Evolutionary conservation across 2,113 vertebrate genomes (phyloP).

Genomic region (Syrrhaptes paradoxus): DNA sequence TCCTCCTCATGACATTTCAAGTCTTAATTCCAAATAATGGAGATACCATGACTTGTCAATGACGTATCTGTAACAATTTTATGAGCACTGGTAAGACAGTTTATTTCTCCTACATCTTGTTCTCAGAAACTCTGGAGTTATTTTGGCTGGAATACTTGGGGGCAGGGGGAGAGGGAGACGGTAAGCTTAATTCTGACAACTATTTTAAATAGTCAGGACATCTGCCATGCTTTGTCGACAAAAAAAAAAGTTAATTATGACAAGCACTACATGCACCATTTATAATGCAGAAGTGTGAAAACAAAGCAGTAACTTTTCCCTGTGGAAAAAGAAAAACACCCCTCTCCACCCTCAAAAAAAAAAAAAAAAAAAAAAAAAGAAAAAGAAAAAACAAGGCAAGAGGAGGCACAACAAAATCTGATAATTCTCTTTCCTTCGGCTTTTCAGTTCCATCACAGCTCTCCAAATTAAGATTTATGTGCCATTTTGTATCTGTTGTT

Average conservation of each 20-base stretch:
- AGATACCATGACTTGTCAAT: constrained; percentile 5
- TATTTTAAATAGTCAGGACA: neutral
- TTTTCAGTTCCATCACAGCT: neutral
- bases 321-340: neutral
- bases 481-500: neutral
- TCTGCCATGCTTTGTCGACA: neutral
- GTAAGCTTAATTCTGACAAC: neutral
- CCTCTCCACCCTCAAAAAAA: rapidly evolving
- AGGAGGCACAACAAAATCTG: neutral
- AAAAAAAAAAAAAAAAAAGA: neutral
- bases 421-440: neutral
- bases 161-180: neutral
- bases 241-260: neutral
- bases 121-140: neutral
- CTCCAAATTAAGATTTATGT: constrained; percentile 33
- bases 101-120: neutral
- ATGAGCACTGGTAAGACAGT: neutral
- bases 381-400: no score
- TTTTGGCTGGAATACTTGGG: neutral
- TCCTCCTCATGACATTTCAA: neutral
- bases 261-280: neutral
- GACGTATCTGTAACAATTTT: neutral
- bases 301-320: neutral
- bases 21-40: neutral
- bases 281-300: neutral